A percentile compares a stretch with the other conserved stretches of the same genome.
Conservation (phyloP, 2,113 vertebrate genomes). For the Bos javanicus region DNA sequence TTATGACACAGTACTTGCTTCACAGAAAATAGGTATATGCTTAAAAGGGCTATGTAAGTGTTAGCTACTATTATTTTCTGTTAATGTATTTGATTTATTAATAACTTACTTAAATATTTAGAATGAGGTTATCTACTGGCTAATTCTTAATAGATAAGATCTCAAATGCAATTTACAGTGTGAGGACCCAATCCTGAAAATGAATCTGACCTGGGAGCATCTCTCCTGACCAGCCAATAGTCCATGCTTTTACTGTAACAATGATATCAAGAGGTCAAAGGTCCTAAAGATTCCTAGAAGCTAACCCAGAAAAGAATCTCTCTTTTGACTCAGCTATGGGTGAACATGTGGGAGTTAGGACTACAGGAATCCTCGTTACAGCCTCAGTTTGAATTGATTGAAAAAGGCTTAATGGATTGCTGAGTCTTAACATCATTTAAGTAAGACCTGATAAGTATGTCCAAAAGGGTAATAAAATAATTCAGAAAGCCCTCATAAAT, state of each 20-base stretch:
- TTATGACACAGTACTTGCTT: not conserved
- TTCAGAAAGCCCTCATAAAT: constrained; percentile 70
- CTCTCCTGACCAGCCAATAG: not conserved
- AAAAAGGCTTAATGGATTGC: constrained; percentile 46
- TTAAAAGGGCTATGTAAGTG: not conserved
- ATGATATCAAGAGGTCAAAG: constrained; percentile 73
- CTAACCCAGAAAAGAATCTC: constrained; percentile 65
- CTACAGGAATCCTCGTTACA: constrained; percentile 58
- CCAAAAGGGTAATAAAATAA: constrained; percentile 58
- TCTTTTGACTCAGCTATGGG: constrained; percentile 40
- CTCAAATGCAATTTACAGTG: not conserved
- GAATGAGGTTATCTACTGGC: not conserved
- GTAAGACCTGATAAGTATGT: constrained; percentile 47
- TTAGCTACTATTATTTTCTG: not conserved
- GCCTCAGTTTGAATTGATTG: constrained; percentile 21
- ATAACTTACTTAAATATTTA: not conserved
- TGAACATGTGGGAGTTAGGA: constrained; percentile 65
- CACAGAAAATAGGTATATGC: not conserved
- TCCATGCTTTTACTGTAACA: constrained; percentile 36
- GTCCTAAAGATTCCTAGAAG: constrained; percentile 64
- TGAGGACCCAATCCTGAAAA: constrained; percentile 16
- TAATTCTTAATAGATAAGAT: constrained; percentile 24
- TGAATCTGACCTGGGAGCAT: not conserved
- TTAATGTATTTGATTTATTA: not conserved
- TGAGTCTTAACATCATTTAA: constrained; percentile 58